Evolutionary conservation across 2,113 vertebrate genomes (phyloP).

Genomic region (Pangasianodon hypophthalmus): DNA sequence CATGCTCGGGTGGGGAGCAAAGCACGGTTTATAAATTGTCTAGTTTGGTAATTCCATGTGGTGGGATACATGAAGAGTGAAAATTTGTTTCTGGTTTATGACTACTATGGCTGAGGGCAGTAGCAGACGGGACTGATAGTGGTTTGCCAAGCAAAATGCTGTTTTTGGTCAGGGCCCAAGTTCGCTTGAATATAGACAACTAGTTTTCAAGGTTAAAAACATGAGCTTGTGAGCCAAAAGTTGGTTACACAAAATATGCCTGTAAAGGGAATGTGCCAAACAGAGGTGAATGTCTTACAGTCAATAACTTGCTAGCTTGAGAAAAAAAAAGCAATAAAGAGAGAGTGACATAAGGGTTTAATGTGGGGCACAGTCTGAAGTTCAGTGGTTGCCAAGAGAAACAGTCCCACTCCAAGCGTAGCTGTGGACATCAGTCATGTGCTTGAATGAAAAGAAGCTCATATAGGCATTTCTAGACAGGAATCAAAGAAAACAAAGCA

Average conservation of each 20-base stretch:
- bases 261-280: conserved; percentile 58
- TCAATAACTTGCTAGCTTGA: conserved; percentile 57
- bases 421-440: conserved; percentile 41
- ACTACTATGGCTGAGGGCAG: conserved; percentile 76
- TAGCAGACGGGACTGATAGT: conserved; percentile 73
- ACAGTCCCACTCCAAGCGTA: conserved; percentile 19
- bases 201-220: conserved; percentile 66
- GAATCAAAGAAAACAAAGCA: conserved; percentile 67
- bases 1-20: conserved; percentile 45
- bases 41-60: conserved; percentile 58
- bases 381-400: conserved; percentile 41
- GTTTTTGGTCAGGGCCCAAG: conserved; percentile 76
- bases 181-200: conserved; percentile 74
- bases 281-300: conserved; percentile 63
- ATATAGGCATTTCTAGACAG: conserved; percentile 78
- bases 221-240: conserved; percentile 65
- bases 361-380: conserved; percentile 32
- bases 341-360: conserved; percentile 63
- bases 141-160: conserved; percentile 79
- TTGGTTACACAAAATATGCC: conserved; percentile 58
- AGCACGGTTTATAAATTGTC: conserved; percentile 60
- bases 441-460: conserved; percentile 51
- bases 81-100: conserved; percentile 81
- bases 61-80: conserved; percentile 70
- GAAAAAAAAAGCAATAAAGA: conserved; percentile 36